A percentile compares a stretch with the other conserved stretches of the same genome.
Evolutionary conservation across 1,140 invertebrate species (phyloP).

Genomic region (Drusus annulatus): DNA sequence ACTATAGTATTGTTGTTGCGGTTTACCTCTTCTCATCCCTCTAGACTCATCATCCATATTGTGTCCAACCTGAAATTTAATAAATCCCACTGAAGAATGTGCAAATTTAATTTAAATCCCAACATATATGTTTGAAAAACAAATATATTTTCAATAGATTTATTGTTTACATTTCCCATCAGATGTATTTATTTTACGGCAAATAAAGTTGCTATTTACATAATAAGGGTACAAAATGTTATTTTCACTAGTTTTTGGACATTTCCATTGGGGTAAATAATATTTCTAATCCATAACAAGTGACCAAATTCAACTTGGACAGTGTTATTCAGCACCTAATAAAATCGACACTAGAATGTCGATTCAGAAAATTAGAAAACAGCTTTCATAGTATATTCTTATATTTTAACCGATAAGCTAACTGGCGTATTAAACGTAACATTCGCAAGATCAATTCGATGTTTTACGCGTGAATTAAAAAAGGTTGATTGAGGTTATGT

Average conservation of each 20-base stretch:
- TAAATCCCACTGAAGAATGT: not conserved
- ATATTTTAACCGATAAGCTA: not conserved
- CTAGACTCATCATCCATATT: conserved; percentile 72
- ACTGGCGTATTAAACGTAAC: not conserved
- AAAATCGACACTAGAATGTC: not conserved
- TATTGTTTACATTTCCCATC: too few species aligned
- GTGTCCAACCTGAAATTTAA: conserved; percentile 52
- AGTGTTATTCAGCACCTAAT: conserved; percentile 5
- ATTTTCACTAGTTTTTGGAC: too few species aligned
- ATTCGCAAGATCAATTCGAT: not conserved
- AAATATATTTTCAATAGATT: too few species aligned
- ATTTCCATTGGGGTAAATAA: too few species aligned
- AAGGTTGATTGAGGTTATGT: conserved; percentile 50
- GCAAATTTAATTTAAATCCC: too few species aligned
- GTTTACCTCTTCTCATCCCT: conserved; percentile 70
- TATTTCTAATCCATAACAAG: too few species aligned
- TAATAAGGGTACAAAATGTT: too few species aligned
- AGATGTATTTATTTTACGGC: not conserved
- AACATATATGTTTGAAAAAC: too few species aligned
- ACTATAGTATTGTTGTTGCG: conserved; percentile 70
- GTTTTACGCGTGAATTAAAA: conserved; percentile 46
- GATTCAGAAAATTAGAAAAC: not conserved
- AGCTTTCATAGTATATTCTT: not conserved
- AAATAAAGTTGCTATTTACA: too few species aligned
- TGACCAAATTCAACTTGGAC: not conserved